Evolutionary conservation across 2,113 vertebrate genomes (phyloP).

Genomic region (Vicugna pacos): DNA sequence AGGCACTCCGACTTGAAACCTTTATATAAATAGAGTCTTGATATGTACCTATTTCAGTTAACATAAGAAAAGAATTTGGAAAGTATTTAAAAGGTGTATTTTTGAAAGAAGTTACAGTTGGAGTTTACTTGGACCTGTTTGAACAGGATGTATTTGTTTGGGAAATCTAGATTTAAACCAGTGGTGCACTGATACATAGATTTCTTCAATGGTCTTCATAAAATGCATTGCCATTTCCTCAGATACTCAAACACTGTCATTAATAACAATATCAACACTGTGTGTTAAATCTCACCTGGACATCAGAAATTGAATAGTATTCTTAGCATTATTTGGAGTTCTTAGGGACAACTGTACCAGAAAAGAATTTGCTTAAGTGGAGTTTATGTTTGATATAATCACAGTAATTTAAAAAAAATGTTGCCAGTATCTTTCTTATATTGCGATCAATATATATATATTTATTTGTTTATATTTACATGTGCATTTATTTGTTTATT

Average conservation of each 20-base stretch:
- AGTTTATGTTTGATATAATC: slow-evolving; percentile 33
- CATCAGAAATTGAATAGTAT: not conserved
- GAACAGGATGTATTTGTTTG: slow-evolving; percentile 62
- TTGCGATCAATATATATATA: not conserved
- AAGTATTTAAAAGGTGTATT: slow-evolving; percentile 55
- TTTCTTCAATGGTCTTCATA: slow-evolving; percentile 54
- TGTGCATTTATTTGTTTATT: not conserved
- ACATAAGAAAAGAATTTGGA: slow-evolving; percentile 37
- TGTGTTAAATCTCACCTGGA: slow-evolving; percentile 49
- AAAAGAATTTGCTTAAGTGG: slow-evolving; percentile 23
- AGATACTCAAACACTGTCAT: not conserved
- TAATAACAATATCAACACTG: not conserved
- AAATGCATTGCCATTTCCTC: slow-evolving; percentile 29
- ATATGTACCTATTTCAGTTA: slow-evolving; percentile 75
- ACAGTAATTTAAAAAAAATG: not conserved
- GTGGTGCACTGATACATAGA: not conserved
- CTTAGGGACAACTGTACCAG: slow-evolving; percentile 7
- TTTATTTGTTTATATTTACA: not conserved
- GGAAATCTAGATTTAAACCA: slow-evolving; percentile 80
- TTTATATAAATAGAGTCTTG: slow-evolving; percentile 71
- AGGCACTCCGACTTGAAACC: slow-evolving; percentile 68
- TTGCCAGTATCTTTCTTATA: not conserved
- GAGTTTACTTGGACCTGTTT: slow-evolving; percentile 57
- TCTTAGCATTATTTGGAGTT: slow-evolving; percentile 40
- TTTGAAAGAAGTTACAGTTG: slow-evolving; percentile 72